These are phyloP conservation scores for Hyppa rectilinea DNA, from an alignment of 2,888 invertebrate species.

Conservation along the genomic window DNA sequence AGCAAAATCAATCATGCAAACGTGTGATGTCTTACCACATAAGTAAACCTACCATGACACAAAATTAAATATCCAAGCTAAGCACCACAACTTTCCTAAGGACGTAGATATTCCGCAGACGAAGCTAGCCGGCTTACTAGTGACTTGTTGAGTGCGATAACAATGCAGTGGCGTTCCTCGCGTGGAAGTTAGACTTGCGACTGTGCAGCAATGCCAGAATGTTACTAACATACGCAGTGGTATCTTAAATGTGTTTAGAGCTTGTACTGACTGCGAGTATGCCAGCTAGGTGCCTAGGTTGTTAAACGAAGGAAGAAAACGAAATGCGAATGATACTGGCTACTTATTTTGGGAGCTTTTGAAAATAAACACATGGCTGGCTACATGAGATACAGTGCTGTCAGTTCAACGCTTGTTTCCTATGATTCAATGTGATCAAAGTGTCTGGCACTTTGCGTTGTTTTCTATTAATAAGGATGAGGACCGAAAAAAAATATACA, in stretches of 20 bases:
- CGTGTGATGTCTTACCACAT: not conserved
- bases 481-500: no score
- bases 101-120: slow-evolving; percentile 21
- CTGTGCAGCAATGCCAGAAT: slow-evolving; percentile 24
- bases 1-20: not conserved
- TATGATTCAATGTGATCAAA: no score
- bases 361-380: not conserved
- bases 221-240: slow-evolving; percentile 22
- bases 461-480: not conserved
- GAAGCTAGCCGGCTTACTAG: slow-evolving; percentile 19
- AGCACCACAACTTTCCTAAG: not conserved
- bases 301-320: no score
- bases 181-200: slow-evolving; percentile 28
- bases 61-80: slow-evolving; percentile 10
- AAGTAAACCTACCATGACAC: not conserved
- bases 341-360: not conserved
- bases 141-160: slow-evolving; percentile 56
- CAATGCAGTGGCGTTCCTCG: slow-evolving; percentile 35
- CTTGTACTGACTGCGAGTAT: slow-evolving; percentile 1
- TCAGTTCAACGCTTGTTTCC: not conserved
- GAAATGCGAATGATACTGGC: no score
- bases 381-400: not conserved
- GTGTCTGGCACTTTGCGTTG: not conserved
- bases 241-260: slow-evolving; percentile 31
- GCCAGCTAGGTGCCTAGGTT: not conserved